A percentile compares a stretch with the other conserved stretches of the same genome.
phyloP scores from a whole-genome alignment of 2,113 vertebrate species.

The Myodes glareolus region DNA sequence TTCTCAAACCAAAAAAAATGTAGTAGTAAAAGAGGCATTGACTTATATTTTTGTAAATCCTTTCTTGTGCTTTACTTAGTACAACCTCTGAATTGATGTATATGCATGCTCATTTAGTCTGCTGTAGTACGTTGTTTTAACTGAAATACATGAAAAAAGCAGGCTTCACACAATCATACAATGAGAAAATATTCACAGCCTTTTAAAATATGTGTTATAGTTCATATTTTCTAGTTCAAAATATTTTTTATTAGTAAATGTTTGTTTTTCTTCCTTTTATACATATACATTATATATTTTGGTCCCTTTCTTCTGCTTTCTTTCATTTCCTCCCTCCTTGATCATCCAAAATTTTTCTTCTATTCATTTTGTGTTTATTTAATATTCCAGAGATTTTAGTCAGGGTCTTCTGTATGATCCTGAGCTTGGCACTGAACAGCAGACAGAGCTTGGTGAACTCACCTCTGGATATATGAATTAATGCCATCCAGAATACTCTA shows the following conservation, averaged over 20 bases:
- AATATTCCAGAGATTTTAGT: neutral
- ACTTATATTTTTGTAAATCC: neutral
- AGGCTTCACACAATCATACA: neutral
- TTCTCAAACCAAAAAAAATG: neutral
- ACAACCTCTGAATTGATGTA: neutral
- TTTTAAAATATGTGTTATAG: neutral
- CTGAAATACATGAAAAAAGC: neutral
- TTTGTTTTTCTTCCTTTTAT: neutral
- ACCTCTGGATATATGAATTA: neutral
- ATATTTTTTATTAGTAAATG: neutral
- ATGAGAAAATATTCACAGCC: neutral
- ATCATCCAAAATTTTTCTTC: neutral
- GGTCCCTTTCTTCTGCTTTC: no score
- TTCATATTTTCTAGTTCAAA: neutral
- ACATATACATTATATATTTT: neutral
- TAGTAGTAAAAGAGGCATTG: neutral
- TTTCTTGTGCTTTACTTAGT: neutral
- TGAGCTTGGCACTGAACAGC: neutral
- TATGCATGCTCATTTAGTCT: neutral
- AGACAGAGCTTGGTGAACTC: neutral
- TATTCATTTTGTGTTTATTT: neutral
- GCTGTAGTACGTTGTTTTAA: neutral
- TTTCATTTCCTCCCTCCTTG: neutral
- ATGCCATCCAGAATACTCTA: no score
- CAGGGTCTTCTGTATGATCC: neutral